Conservation (phyloP, 2,888 invertebrate genomes). For the Hermaeophaga mercurialis region DNA sequence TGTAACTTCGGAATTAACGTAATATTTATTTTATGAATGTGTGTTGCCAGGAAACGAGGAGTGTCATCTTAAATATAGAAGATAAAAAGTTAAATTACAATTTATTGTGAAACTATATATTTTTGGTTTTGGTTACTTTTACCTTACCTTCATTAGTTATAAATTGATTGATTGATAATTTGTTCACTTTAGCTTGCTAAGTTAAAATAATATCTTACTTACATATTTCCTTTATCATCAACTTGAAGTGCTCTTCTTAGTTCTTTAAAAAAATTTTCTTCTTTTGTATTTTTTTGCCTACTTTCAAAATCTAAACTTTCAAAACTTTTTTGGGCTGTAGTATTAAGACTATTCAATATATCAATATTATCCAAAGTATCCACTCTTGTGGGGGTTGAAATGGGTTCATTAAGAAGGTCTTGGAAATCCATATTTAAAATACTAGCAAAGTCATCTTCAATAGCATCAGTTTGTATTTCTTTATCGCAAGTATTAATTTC, state of each 20-base stretch:
- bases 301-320: not conserved
- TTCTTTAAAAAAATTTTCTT: constrained; percentile 44
- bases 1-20: too few relatives aligned
- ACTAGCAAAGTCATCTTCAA: not conserved
- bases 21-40: too few relatives aligned
- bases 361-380: not conserved
- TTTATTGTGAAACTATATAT: too few relatives aligned
- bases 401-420: not conserved
- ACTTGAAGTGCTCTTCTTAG: constrained; percentile 42
- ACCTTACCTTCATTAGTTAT: too few relatives aligned
- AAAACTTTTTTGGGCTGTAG: not conserved
- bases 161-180: too few relatives aligned
- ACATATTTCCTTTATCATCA: constrained; percentile 49
- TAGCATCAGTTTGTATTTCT: constrained; percentile 9
- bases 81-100: too few relatives aligned
- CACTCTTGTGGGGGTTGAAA: not conserved
- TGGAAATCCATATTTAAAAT: constrained; percentile 9
- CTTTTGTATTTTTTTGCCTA: not conserved
- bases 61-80: too few relatives aligned
- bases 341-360: not conserved
- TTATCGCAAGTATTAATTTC: constrained; percentile 2
- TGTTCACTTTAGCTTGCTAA: too few relatives aligned
- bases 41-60: too few relatives aligned
- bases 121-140: too few relatives aligned
- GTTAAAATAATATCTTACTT: constrained; percentile 36